phyloP scores from a whole-genome alignment of 1,140 invertebrate species.

The Oryzaephilus surinamensis region DNA sequence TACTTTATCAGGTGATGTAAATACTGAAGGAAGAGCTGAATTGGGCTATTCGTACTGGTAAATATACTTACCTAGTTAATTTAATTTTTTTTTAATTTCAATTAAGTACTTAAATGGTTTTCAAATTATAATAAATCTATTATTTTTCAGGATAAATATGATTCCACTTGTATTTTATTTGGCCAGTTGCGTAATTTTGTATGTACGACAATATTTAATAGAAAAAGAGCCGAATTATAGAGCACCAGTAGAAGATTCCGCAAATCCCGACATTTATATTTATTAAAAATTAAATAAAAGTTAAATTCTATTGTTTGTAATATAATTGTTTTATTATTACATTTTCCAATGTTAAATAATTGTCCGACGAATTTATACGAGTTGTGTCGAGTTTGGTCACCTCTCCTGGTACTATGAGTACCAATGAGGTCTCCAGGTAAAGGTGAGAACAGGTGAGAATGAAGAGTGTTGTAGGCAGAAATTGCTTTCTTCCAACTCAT shows the following conservation, averaged over 20 bases:
- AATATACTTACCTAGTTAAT: neutral
- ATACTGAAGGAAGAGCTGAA: conserved; percentile 1
- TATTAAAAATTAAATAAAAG: conserved; percentile 11
- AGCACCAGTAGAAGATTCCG: conserved; percentile 8
- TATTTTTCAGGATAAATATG: conserved; percentile 12
- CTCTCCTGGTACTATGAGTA: too few relatives aligned
- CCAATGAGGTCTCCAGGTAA: too few relatives aligned
- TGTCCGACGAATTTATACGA: too few relatives aligned
- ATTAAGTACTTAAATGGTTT: neutral
- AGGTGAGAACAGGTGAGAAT: too few relatives aligned
- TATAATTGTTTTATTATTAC: too few relatives aligned
- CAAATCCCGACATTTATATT: conserved; percentile 6
- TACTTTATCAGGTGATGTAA: conserved; percentile 7
- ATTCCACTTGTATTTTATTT: conserved; percentile 6
- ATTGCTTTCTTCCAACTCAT: too few relatives aligned
- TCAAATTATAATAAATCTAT: neutral
- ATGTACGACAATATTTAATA: conserved; percentile 13
- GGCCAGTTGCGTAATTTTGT: conserved; percentile 7
- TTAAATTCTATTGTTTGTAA: too few relatives aligned
- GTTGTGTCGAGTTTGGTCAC: too few relatives aligned
- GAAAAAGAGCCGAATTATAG: conserved; percentile 8
- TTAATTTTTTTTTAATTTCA: neutral
- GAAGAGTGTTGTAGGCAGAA: too few relatives aligned
- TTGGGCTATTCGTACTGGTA: conserved; percentile 20
- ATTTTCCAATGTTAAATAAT: too few relatives aligned